Evolutionary conservation across 2,113 vertebrate genomes (phyloP).

Genomic region (Salminus brasiliensis): DNA sequence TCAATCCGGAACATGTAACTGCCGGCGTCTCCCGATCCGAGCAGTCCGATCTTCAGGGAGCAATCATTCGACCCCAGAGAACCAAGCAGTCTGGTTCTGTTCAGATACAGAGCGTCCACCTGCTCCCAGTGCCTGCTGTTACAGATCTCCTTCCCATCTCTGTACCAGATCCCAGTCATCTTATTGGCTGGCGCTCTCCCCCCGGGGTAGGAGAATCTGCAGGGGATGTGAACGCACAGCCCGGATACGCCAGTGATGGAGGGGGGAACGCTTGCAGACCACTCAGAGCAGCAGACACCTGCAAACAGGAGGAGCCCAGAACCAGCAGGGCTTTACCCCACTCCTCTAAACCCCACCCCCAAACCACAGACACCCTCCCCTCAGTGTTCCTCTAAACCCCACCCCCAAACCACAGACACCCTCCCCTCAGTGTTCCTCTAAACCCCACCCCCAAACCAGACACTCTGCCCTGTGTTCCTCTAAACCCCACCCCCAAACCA

Average conservation of each 20-base stretch:
- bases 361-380: background rate
- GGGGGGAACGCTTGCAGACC: background rate
- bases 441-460: background rate
- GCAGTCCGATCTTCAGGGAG: background rate
- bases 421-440: background rate
- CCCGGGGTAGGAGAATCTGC: background rate
- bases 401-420: background rate
- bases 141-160: background rate
- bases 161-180: background rate
- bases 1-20: background rate
- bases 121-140: background rate
- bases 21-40: background rate
- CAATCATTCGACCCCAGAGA: background rate
- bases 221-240: background rate
- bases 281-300: background rate
- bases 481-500: too few species aligned
- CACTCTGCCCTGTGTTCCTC: background rate
- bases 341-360: background rate
- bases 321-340: too few species aligned
- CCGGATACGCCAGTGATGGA: background rate
- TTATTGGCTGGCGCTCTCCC: background rate
- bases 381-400: background rate
- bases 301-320: background rate
- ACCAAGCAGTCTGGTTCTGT: background rate
- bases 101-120: background rate